These are phyloP conservation scores for Dolichoris vasculosae DNA, from an alignment of 1,140 invertebrate genomes.

Conservation along the genomic window DNA sequence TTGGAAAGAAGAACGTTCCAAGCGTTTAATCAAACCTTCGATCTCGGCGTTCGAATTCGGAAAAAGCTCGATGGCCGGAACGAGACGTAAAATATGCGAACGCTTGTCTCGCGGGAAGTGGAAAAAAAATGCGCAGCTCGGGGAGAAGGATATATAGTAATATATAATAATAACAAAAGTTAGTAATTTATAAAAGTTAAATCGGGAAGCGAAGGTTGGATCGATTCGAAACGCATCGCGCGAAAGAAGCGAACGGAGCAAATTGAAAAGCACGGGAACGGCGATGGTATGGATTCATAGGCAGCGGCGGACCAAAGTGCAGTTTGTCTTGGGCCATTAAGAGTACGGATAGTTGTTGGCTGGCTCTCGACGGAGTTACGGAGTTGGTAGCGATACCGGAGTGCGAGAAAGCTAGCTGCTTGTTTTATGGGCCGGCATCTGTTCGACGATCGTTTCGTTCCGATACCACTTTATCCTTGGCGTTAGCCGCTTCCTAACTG, in stretches of 20 bases:
- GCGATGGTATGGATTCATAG: slow-evolving; percentile 5
- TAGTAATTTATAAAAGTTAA: not conserved
- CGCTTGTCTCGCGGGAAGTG: no score
- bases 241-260: not conserved
- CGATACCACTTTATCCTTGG: slow-evolving; percentile 76
- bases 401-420: slow-evolving; percentile 50
- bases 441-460: slow-evolving; percentile 76
- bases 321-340: slow-evolving; percentile 76
- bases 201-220: not conserved
- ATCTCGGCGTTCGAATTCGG: no score
- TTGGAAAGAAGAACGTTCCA: no score
- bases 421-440: slow-evolving; percentile 75
- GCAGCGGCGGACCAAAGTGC: slow-evolving; percentile 54
- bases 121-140: no score
- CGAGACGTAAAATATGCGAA: no score
- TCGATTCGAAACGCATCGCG: not conserved
- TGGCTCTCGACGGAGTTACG: slow-evolving; percentile 52
- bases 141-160: no score
- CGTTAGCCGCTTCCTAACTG: slow-evolving; percentile 74
- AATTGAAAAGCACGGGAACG: slow-evolving; percentile 24
- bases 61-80: no score
- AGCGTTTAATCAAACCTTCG: no score
- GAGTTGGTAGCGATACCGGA: slow-evolving; percentile 45
- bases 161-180: no score
- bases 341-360: slow-evolving; percentile 74